Evolutionary conservation across 1,140 invertebrate genomes (phyloP), one percentile per base, ranked within the genome.

Genomic region (Conopomorpha cramerella): DNA sequence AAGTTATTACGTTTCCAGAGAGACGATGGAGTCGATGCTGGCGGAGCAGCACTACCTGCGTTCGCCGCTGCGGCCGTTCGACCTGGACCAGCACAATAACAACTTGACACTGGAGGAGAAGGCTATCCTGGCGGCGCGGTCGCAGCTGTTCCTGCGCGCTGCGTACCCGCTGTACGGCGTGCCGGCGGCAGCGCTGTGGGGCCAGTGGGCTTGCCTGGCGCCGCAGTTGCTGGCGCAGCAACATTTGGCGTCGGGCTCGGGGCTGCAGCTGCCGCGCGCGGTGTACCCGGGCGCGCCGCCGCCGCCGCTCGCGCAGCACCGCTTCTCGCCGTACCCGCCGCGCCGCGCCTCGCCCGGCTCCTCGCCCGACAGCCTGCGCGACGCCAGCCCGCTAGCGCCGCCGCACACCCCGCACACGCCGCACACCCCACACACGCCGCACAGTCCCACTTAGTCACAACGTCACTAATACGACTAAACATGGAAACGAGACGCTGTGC

Each of bases 1-100:
- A 14, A 36, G 42, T 16, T 51, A 26, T 53, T 17, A 44, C 38
- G 36, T 71, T 72, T 40, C 3, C 81, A 91, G 88, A 72, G 88
- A 90, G 66, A 91, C 87, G 15, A 91, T 90, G 88, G 87, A 90
- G 59, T 89, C 87, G 10, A 89, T 90, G 87, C 53, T 90, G 39
- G 87, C 86, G 10, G 88, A 90, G 55, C 87, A 89, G 60, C 86
- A 89, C 41, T 85, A 88, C 40, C 64, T 88, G 38, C 82, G 87
- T 30, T 87, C 87, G 38, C 87, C 86, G 0, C 74, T 89, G 26
- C 82, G 87, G 23, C 85, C 87, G 1, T 90, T 89, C 60, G 87
- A 89, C 39, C 73, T 89, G 56, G 87, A 90, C 41, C 78, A 84
- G 35, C 82, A 87, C 63, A 79, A 85, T 65, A 79, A 84, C 49